Evolutionary conservation across 2,113 vertebrate genomes (phyloP).

Genomic region (Xenopus laevis): DNA sequence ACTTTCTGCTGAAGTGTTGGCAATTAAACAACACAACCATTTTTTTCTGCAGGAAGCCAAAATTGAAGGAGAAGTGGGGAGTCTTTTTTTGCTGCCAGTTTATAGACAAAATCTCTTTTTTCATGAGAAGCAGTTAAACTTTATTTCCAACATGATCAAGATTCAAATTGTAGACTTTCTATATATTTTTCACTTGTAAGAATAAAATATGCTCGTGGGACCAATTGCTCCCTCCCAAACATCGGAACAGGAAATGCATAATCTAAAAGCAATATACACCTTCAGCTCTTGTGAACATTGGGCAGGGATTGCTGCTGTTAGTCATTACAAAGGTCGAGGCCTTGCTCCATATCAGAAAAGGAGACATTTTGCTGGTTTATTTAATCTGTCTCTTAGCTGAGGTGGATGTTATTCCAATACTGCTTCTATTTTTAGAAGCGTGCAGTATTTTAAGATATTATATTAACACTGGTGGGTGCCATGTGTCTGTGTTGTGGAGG

Average conservation of each 20-base stretch:
- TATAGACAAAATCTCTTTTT: neutral
- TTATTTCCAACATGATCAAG: neutral
- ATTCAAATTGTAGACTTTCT: neutral
- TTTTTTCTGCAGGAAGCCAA: slow-evolving; percentile 1
- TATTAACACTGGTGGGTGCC: neutral
- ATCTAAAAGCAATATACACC: neutral
- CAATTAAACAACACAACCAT: slow-evolving; percentile 5
- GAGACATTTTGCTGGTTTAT: slow-evolving; percentile 7
- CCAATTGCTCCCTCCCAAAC: neutral
- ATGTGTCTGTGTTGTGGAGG: slow-evolving; percentile 9
- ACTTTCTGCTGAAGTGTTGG: slow-evolving; percentile 12
- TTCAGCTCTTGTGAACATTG: neutral
- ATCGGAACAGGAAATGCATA: neutral
- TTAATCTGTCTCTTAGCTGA: neutral
- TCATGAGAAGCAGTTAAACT: neutral
- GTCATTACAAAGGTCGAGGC: slow-evolving; percentile 16
- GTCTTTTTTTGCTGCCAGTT: neutral
- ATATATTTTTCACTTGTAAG: neutral
- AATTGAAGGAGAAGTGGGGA: neutral
- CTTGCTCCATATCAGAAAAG: neutral
- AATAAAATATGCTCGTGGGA: neutral
- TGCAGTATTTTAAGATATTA: slow-evolving; percentile 1
- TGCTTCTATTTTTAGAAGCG: slow-evolving; percentile 36
- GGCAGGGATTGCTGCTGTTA: slow-evolving; percentile 13
- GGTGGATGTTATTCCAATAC: slow-evolving; percentile 3